A percentile compares a stretch with the other conserved stretches of the same genome.
These are phyloP conservation scores for Dicrurus megarhynchus DNA, from an alignment of 2,113 vertebrate genomes.

Conservation along the genomic window DNA sequence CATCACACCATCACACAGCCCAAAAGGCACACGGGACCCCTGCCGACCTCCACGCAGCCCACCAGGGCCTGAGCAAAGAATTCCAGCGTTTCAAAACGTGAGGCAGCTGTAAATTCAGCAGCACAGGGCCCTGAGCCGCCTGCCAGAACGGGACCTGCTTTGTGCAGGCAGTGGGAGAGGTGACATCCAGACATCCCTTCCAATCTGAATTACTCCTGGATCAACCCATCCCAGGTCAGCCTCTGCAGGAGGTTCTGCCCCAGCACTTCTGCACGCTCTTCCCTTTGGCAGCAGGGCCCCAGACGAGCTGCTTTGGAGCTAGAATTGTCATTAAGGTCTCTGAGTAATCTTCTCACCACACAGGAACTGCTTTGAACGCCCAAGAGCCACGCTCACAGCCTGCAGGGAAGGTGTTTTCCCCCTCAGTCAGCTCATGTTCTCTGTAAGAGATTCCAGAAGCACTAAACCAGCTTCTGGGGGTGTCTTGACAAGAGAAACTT, in stretches of 20 bases:
- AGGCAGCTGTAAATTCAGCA: neutral
- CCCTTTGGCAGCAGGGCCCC: neutral
- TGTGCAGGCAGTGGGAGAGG: neutral
- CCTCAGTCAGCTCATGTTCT: neutral
- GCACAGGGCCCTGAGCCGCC: neutral
- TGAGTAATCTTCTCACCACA: too few relatives aligned
- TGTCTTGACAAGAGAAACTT: neutral
- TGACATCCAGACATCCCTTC: neutral
- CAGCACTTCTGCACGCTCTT: neutral
- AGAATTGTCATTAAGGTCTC: accelerated
- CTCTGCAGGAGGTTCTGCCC: neutral
- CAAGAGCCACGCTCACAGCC: neutral
- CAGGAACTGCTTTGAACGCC: neutral
- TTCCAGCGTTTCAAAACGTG: neutral
- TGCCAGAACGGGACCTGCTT: neutral
- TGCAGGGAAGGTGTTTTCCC: neutral
- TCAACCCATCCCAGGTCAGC: neutral
- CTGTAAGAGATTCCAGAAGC: neutral
- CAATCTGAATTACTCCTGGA: neutral
- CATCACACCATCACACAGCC: too few relatives aligned
- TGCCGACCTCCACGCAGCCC: accelerated
- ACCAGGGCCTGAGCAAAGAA: neutral
- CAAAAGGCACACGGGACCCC: neutral
- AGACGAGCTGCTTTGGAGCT: neutral
- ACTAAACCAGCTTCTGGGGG: neutral